Base-by-base conservation (phyloP, 2,888 invertebrate species). In the Timema podura region DNA sequence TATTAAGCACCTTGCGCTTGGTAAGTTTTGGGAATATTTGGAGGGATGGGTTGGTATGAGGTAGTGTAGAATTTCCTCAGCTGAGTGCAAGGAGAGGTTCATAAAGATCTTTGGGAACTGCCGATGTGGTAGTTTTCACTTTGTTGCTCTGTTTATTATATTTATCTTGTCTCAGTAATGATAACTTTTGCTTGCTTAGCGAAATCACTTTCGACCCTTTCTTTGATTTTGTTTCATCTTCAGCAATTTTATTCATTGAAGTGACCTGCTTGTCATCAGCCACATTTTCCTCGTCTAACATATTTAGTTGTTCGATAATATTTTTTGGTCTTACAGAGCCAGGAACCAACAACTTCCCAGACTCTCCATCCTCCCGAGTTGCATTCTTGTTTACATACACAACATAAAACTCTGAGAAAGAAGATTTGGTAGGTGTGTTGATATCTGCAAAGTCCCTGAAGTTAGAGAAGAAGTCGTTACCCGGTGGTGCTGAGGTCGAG, bases 381-480 rank as follows among this genome's bases (percentile, higher is more conserved):
- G 87, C 87, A 76, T 92, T 93, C 79, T 91, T 91, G 75, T 92
- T 91, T 0, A 91, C 91, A 78, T 93, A 93, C 0, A 93, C 93
- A 0, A 93, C 90, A 48, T 93, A 92, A 73, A 88, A 89, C 76
- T 93, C 91, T 0, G 93, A 93, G 80, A 91, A 94, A 7, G 92
- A 92, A 2, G 89, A 85, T 77, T 91, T 92, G 0, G 91, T 87
- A 0, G 93, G 92, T 5, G 92, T 88, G 73, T 93, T 94, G 69
- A 95, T 94, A 76, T 95, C 95, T 0, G 95, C 94, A 77, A 95
- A 95, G 79, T 95, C 95, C 76, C 92, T 86, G 82, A 95, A 95
- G 79, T 94, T 93, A 6, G 93, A 92, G 78, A 95, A 94, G 78
- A 94, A 94, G 77, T 94, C 93, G 71, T 90, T 81, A 5, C 80